A percentile compares a stretch with the other conserved stretches of the same genome.
Conservation (phyloP, 2,888 invertebrate genomes). For the Mesodorylaimus sp. region DNA sequence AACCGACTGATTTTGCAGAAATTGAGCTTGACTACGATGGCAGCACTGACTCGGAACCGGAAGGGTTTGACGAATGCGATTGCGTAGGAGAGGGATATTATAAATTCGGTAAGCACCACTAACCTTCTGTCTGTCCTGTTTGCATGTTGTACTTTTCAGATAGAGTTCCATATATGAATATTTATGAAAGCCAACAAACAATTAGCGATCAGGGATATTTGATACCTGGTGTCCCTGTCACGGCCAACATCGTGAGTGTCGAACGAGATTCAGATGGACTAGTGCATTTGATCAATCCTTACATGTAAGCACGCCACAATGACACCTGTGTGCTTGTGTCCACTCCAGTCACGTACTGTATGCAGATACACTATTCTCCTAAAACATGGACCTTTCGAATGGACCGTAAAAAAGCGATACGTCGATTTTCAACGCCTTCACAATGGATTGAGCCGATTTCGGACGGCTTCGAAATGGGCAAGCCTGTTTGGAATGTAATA, state of each 20-base stretch:
- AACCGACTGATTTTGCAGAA: too few species aligned
- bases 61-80: neutral
- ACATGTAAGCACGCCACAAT: conserved; percentile 3
- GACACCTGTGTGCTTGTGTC: too few species aligned
- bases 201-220: conserved; percentile 12
- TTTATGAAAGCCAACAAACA: conserved; percentile 22
- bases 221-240: conserved; percentile 7
- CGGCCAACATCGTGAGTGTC: conserved; percentile 1
- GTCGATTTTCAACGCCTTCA: conserved; percentile 76
- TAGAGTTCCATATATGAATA: conserved; percentile 23
- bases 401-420: conserved; percentile 75
- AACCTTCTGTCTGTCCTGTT: neutral
- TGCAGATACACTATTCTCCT: conserved; percentile 61
- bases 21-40: too few species aligned
- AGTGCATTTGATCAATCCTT: conserved; percentile 7
- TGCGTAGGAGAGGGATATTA: neutral
- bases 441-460: conserved; percentile 54
- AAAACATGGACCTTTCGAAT: conserved; percentile 65
- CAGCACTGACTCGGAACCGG: neutral
- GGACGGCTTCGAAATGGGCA: conserved; percentile 28
- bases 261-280: conserved; percentile 2
- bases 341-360: conserved; percentile 4
- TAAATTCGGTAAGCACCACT: neutral
- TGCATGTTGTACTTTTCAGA: conserved; percentile 14
- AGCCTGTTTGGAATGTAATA: conserved; percentile 25